A percentile compares a stretch with the other conserved stretches of the same genome.
These are phyloP conservation scores for Troides helena DNA, from an alignment of 2,888 invertebrate species.

Conservation along the genomic window DNA sequence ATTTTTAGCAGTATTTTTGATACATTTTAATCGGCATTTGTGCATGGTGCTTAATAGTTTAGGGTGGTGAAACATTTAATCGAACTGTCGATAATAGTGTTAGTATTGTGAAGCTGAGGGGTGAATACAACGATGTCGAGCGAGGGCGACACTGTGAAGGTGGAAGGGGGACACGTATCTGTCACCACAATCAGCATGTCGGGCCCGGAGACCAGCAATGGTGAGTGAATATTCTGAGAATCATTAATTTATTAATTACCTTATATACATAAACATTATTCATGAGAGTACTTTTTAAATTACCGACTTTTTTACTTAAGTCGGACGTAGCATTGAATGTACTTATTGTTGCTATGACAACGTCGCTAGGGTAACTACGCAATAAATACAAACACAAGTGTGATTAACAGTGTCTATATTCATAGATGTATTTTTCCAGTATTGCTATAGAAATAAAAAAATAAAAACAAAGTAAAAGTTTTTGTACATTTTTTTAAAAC, in stretches of 20 bases:
- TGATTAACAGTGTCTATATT: no score
- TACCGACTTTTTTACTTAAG: no score
- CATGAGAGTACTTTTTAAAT: no score
- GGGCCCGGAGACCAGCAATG: conserved; percentile 80
- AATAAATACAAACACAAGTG: no score
- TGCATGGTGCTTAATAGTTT: conserved; percentile 61
- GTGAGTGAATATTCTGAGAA: conserved; percentile 48
- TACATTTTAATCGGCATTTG: conserved; percentile 43
- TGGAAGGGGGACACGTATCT: conserved; percentile 83
- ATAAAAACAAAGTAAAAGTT: no score
- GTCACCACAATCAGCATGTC: conserved; percentile 90
- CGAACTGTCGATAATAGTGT: conserved; percentile 53
- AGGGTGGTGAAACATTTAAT: conserved; percentile 57
- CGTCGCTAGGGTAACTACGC: neutral
- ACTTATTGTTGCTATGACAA: neutral
- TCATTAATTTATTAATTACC: neutral
- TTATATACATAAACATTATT: no score
- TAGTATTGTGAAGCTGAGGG: conserved; percentile 41
- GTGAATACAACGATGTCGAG: conserved; percentile 64
- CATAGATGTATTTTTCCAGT: no score
- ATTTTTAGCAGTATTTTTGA: conserved; percentile 55
- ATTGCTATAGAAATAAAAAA: no score
- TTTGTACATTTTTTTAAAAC: no score
- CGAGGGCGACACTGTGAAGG: conserved; percentile 72
- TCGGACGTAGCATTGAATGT: no score